These are phyloP conservation scores for Chlamydotis undulata DNA, from an alignment of 2,113 vertebrate genomes.

Conservation along the genomic window DNA sequence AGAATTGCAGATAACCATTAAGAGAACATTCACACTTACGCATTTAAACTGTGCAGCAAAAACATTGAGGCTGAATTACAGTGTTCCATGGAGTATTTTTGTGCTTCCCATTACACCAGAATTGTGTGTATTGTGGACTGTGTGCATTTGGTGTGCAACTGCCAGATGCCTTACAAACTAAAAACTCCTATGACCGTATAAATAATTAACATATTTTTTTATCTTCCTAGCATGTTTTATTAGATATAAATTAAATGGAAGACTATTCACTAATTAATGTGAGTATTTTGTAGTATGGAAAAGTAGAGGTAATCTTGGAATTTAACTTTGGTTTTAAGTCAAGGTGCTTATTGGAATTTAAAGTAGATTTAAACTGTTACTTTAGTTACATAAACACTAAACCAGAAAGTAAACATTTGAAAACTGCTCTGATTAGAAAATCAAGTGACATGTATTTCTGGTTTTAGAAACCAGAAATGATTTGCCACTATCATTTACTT, in stretches of 20 bases:
- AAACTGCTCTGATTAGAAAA: background rate
- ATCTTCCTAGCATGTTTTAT: background rate
- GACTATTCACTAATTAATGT: background rate
- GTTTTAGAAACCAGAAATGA: background rate
- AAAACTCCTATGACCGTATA: background rate
- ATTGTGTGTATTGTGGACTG: background rate
- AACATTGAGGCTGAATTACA: background rate
- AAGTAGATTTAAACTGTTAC: background rate
- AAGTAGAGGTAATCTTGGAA: background rate
- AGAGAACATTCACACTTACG: background rate
- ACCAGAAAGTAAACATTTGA: background rate
- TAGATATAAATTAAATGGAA: background rate
- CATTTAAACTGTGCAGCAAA: background rate
- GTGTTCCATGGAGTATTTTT: background rate
- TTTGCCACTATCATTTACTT: background rate
- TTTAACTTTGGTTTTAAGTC: background rate
- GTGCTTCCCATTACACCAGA: background rate
- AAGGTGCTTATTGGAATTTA: background rate
- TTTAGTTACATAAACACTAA: background rate
- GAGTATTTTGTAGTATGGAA: background rate
- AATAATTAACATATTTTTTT: background rate
- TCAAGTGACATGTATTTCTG: background rate
- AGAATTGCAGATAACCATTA: background rate
- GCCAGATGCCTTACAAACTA: background rate
- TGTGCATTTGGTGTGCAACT: background rate